Conservation (phyloP, 2,113 vertebrate species). For the Ia io region DNA sequence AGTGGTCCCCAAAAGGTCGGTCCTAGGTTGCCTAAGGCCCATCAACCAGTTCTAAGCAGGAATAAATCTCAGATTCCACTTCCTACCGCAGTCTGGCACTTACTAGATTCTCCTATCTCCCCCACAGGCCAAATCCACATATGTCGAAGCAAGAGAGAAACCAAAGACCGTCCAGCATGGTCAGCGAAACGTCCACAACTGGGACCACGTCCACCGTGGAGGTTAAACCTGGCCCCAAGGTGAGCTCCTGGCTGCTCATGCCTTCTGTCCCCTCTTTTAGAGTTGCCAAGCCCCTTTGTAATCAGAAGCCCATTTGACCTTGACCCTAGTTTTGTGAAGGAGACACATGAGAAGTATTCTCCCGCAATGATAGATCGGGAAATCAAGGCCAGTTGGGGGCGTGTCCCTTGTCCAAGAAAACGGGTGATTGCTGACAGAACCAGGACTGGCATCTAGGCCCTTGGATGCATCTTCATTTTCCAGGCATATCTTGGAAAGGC, state of each 20-base stretch:
- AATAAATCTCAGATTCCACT: neutral
- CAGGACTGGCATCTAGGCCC: neutral
- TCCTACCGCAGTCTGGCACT: neutral
- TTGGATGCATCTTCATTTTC: neutral
- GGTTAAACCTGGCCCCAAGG: conserved; percentile 87
- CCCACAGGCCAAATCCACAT: conserved; percentile 86
- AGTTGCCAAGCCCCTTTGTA: neutral
- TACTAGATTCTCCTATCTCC: conserved; percentile 41
- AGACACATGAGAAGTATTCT: neutral
- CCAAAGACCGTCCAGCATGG: conserved; percentile 94
- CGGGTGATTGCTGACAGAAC: neutral
- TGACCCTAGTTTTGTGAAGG: neutral
- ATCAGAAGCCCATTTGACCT: neutral
- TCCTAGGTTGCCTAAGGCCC: neutral
- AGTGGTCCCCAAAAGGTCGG: neutral
- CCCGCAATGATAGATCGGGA: neutral
- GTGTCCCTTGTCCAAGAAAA: neutral
- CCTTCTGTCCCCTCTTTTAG: neutral
- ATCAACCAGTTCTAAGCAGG: neutral
- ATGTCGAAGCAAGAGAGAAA: conserved; percentile 91
- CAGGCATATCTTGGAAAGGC: neutral
- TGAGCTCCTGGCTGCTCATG: conserved; percentile 38
- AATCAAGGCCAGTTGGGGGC: neutral
- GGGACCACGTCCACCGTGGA: conserved; percentile 89
- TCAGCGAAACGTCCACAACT: conserved; percentile 90